Conservation (phyloP, 2,797 vertebrate species). For the Anguilla pacifica region DNA sequence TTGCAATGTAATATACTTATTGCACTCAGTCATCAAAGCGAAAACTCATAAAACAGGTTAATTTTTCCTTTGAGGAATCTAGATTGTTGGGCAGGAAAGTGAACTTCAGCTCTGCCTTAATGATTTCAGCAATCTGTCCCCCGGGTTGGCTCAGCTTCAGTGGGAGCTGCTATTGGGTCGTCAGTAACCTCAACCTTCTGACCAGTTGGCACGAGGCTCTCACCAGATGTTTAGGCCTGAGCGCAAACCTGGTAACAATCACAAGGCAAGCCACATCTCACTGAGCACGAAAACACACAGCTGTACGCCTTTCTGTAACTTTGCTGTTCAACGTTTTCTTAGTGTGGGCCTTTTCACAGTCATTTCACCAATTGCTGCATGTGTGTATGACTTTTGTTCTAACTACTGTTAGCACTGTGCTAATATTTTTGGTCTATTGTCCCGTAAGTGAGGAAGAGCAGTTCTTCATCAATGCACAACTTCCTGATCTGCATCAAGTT, state of each 20-base stretch:
- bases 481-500: conserved; percentile 73
- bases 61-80: not conserved
- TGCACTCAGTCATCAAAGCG: not conserved
- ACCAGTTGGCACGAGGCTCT: conserved; percentile 75
- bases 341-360: not conserved
- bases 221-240: conserved; percentile 56
- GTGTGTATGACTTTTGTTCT: not conserved
- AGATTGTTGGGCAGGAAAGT: not conserved
- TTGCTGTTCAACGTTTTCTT: not conserved
- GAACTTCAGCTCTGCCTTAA: not conserved
- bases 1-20: not conserved
- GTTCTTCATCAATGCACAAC: conserved; percentile 70
- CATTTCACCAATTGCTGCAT: not conserved
- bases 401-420: not conserved
- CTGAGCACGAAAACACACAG: not conserved
- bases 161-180: conserved; percentile 75
- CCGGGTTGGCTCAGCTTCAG: conserved; percentile 71
- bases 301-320: not conserved
- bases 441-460: conserved; percentile 72
- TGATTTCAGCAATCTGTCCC: conserved; percentile 71
- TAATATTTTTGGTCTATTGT: not conserved
- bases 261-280: conserved; percentile 61
- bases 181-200: conserved; percentile 70
- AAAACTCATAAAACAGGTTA: conserved; percentile 5
- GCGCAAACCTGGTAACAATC: conserved; percentile 68